Percentiles rank a stretch among this genome's conserved stretches.
These are phyloP conservation scores for Papilio helenus DNA, from an alignment of 1,140 invertebrate genomes.

Conservation along the genomic window DNA sequence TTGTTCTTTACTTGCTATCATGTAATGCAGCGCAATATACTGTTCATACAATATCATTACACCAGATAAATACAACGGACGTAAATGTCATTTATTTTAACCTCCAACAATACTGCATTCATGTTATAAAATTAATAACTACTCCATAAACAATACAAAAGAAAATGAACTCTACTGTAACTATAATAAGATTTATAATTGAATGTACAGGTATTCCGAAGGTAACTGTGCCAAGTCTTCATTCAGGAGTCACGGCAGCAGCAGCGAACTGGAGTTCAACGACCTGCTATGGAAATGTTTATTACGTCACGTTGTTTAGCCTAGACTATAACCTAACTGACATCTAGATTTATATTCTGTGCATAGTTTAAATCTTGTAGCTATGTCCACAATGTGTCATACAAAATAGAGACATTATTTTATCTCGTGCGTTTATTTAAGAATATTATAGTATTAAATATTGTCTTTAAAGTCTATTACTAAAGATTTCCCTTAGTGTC, in stretches of 20 bases:
- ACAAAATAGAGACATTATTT: background rate
- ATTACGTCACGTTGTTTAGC: conserved; percentile 20
- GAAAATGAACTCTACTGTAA: background rate
- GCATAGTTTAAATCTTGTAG: background rate
- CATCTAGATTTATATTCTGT: conserved; percentile 8
- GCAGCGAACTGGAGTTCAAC: conserved; percentile 6
- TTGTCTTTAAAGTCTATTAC: no score
- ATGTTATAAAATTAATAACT: conserved; percentile 23
- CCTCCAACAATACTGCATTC: conserved; percentile 1
- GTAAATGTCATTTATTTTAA: conserved; percentile 5
- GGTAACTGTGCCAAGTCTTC: conserved; percentile 35
- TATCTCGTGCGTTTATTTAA: background rate
- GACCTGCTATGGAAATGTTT: conserved; percentile 27
- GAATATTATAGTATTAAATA: no score
- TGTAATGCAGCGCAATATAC: background rate
- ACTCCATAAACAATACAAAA: background rate
- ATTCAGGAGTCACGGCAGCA: conserved; percentile 29
- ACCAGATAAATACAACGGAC: background rate
- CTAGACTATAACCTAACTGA: background rate
- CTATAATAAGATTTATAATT: background rate
- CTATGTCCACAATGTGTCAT: background rate
- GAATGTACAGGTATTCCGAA: background rate
- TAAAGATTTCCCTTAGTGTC: no score
- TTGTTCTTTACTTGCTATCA: background rate
- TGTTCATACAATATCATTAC: background rate